phyloP scores from a whole-genome alignment of 1,140 invertebrate species.

The Apis dorsata region DNA sequence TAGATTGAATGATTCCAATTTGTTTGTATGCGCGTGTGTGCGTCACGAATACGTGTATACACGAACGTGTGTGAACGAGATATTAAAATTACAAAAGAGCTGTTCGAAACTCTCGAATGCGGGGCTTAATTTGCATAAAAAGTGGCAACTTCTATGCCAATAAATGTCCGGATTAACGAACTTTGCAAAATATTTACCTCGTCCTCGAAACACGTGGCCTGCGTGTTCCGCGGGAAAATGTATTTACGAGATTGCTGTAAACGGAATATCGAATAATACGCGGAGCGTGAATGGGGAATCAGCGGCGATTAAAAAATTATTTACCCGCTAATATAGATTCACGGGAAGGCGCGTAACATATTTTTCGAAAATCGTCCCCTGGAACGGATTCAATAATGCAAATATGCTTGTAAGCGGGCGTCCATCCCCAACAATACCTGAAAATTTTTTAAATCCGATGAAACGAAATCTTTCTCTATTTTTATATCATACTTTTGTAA shows the following conservation, averaged over 20 bases:
- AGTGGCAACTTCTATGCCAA: background rate
- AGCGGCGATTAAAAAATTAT: conserved; percentile 18
- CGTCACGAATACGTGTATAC: too few relatives aligned
- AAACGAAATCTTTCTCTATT: background rate
- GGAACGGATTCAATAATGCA: conserved; percentile 17
- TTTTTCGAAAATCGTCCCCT: background rate
- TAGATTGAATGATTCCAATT: conserved; percentile 49
- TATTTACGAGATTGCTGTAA: background rate
- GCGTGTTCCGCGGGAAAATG: background rate
- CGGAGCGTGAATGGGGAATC: background rate
- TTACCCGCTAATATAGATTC: background rate
- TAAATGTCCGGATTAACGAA: background rate
- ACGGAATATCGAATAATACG: conserved; percentile 22
- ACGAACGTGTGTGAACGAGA: too few relatives aligned
- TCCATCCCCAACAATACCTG: too few relatives aligned
- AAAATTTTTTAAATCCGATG: background rate
- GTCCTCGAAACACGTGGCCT: too few relatives aligned
- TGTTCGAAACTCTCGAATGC: too few relatives aligned
- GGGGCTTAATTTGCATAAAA: conserved; percentile 11
- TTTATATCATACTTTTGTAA: too few relatives aligned
- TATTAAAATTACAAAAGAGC: conserved; percentile 6
- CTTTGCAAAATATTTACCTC: background rate
- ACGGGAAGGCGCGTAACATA: background rate
- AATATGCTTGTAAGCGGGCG: background rate
- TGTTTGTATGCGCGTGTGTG: too few relatives aligned